Percentiles rank a stretch among this genome's conserved stretches.
Evolutionary conservation across 2,888 invertebrate genomes (phyloP).

Genomic region (Philaethria dido): DNA sequence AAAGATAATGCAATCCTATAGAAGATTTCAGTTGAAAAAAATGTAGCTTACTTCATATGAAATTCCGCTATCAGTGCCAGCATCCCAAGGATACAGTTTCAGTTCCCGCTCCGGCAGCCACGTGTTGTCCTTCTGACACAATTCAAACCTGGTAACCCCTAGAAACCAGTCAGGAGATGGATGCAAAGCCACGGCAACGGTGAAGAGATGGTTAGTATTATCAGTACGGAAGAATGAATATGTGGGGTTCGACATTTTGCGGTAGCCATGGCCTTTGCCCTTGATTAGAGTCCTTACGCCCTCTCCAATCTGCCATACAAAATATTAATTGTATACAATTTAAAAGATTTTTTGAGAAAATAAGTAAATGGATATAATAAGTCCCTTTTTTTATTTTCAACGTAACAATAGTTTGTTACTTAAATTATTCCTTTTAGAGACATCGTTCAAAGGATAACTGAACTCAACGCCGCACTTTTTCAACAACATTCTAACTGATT

Average conservation of each 20-base stretch:
- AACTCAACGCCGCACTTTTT: too few species aligned
- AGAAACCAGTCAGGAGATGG: conserved; percentile 98
- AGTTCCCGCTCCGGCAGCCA: conserved; percentile 93
- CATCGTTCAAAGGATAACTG: too few species aligned
- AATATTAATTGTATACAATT: not conserved
- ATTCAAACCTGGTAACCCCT: conserved; percentile 93
- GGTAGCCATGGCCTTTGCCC: conserved; percentile 73
- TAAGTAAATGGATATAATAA: too few species aligned
- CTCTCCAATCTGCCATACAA: conserved; percentile 60
- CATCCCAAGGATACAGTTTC: conserved; percentile 97
- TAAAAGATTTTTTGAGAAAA: too few species aligned
- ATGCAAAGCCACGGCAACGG: conserved; percentile 62
- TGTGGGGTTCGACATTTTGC: conserved; percentile 67
- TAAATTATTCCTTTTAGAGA: too few species aligned
- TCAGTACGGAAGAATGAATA: conserved; percentile 71
- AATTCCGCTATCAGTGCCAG: conserved; percentile 96
- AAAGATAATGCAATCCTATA: too few species aligned
- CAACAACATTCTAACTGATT: too few species aligned
- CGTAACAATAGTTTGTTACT: too few species aligned
- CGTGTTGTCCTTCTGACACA: conserved; percentile 93
- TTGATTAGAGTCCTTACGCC: conserved; percentile 73
- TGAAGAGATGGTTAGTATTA: conserved; percentile 65
- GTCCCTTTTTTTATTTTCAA: too few species aligned
- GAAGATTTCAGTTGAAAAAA: too few species aligned
- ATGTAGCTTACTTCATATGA: conserved; percentile 89